Conservation (phyloP, 23 tunicate species). For the Phallusia fumigata region DNA sequence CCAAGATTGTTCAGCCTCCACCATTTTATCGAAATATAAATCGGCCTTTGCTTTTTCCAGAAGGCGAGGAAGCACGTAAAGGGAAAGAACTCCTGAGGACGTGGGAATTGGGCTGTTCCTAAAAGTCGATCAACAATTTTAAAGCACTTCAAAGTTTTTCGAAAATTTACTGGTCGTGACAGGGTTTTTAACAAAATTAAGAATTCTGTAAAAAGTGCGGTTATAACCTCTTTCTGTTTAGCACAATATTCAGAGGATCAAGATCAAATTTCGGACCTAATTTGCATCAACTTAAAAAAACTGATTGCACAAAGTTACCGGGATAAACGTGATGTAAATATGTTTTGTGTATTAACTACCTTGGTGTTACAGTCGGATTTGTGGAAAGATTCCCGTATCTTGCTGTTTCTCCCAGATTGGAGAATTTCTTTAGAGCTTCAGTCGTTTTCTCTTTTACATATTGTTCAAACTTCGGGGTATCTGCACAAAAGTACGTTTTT, state of each 20-base stretch:
- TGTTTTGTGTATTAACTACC: not conserved
- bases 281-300: too few relatives aligned
- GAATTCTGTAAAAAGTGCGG: too few relatives aligned
- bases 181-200: too few relatives aligned
- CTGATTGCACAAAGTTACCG: too few relatives aligned
- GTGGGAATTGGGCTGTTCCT: not conserved
- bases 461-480: conserved; percentile 37
- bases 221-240: too few relatives aligned
- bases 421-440: conserved; percentile 13
- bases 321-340: too few relatives aligned
- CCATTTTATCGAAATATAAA: conserved; percentile 42
- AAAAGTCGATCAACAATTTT: not conserved
- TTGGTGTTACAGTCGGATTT: not conserved
- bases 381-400: not conserved
- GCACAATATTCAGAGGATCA: too few relatives aligned
- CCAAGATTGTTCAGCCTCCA: conserved; percentile 37
- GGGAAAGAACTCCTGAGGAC: not conserved
- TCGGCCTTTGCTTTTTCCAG: conserved; percentile 73
- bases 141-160: too few relatives aligned
- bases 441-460: conserved; percentile 37
- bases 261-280: too few relatives aligned
- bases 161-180: too few relatives aligned
- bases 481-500: too few relatives aligned
- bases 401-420: not conserved
- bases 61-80: conserved; percentile 34